Conservation (phyloP, 2,888 invertebrate species). For the Axea sp. region DNA sequence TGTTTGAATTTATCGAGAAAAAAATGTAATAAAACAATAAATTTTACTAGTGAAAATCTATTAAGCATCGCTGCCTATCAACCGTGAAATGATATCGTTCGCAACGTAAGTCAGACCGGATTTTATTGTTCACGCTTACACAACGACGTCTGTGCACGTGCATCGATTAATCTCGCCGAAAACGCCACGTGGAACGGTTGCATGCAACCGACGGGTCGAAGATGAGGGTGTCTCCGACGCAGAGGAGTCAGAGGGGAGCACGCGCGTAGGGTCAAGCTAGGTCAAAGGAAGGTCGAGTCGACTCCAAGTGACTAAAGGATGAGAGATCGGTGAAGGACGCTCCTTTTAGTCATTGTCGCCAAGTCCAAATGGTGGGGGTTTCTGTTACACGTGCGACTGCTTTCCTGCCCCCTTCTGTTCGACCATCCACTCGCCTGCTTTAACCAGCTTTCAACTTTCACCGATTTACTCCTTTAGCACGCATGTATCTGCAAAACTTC, state of each 20-base stretch:
- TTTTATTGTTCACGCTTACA: conserved; percentile 23
- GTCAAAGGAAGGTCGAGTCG: conserved; percentile 53
- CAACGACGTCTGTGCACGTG: conserved; percentile 29
- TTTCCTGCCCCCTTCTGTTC: background rate
- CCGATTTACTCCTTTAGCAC: conserved; percentile 20
- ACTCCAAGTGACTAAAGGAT: conserved; percentile 44
- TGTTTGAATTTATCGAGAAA: too few species aligned
- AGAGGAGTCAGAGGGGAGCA: conserved; percentile 11
- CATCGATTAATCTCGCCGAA: conserved; percentile 48
- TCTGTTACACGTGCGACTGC: conserved; percentile 37
- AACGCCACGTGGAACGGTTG: conserved; percentile 46
- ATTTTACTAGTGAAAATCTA: too few species aligned
- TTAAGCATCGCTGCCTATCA: too few species aligned
- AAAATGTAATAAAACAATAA: too few species aligned
- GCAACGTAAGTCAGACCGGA: conserved; percentile 3
- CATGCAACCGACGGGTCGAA: conserved; percentile 20
- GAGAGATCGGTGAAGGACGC: conserved; percentile 55
- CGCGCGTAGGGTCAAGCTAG: conserved; percentile 49
- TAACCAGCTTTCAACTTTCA: conserved; percentile 29
- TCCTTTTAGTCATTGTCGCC: conserved; percentile 35
- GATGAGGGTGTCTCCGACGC: conserved; percentile 31
- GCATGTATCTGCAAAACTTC: conserved; percentile 14
- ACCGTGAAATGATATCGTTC: background rate
- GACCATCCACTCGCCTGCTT: background rate
- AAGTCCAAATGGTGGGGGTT: conserved; percentile 17